phyloP scores from a whole-genome alignment of 2,888 invertebrate species.

The Rhingia campestris region DNA sequence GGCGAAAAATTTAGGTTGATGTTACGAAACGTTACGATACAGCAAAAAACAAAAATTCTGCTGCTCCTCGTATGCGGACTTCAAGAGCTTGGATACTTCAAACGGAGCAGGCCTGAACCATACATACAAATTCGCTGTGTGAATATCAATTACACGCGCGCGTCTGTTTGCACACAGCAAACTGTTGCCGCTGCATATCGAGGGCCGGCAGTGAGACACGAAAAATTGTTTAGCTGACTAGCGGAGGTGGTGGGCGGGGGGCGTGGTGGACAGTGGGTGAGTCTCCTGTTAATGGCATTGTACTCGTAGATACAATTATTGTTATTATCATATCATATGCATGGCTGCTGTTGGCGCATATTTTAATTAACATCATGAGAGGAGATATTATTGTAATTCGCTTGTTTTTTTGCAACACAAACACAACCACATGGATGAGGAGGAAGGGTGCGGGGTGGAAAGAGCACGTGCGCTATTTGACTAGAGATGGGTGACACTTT shows the following conservation, averaged over 20 bases:
- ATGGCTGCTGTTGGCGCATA: conserved; percentile 66
- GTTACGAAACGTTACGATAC: conserved; percentile 50
- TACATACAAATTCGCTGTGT: conserved; percentile 49
- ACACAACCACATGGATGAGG: neutral
- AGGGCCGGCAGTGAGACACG: conserved; percentile 13
- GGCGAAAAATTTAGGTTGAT: conserved; percentile 41
- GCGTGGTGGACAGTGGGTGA: conserved; percentile 32
- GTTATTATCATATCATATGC: conserved; percentile 32
- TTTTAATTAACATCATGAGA: conserved; percentile 72
- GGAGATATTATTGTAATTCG: conserved; percentile 70
- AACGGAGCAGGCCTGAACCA: conserved; percentile 55
- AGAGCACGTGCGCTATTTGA: neutral
- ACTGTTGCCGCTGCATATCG: conserved; percentile 64
- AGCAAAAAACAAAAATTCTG: conserved; percentile 28
- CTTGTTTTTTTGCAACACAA: conserved; percentile 54
- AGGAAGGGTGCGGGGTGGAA: neutral
- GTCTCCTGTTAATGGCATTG: conserved; percentile 71
- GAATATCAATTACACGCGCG: conserved; percentile 72
- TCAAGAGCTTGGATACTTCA: conserved; percentile 47
- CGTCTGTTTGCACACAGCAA: conserved; percentile 67
- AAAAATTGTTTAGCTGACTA: conserved; percentile 18
- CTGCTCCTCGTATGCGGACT: conserved; percentile 45
- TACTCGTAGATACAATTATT: conserved; percentile 34
- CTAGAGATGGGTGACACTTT: conserved; percentile 53
- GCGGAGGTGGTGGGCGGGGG: conserved; percentile 10